Evolutionary conservation across 2,797 vertebrate genomes (phyloP).

Genomic region (Gymnocypris eckloni): DNA sequence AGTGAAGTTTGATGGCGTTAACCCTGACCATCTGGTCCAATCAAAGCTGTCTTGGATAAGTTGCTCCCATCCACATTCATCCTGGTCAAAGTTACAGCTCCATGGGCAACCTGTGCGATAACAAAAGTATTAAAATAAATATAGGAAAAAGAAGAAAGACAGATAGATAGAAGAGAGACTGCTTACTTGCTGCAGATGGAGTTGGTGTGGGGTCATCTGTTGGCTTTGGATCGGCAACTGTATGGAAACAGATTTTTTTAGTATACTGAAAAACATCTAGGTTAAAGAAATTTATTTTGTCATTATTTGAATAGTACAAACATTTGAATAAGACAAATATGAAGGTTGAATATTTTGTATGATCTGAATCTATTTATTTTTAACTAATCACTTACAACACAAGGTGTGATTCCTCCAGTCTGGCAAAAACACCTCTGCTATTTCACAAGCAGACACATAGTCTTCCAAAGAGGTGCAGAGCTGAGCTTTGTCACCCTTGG

Average conservation of each 20-base stretch:
- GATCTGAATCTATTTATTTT: not conserved
- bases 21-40: conserved; percentile 76
- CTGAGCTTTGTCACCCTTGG: conserved; percentile 70
- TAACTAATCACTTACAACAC: conserved; percentile 75
- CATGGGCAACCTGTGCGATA: conserved; percentile 72
- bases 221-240: conserved; percentile 51
- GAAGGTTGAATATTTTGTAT: not conserved
- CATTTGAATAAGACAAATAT: not conserved
- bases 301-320: not conserved
- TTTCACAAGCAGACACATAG: conserved; percentile 79
- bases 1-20: conserved; percentile 74
- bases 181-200: conserved; percentile 67
- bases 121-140: not conserved
- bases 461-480: conserved; percentile 80
- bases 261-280: not conserved
- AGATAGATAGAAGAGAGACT: not conserved
- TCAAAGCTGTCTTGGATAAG: conserved; percentile 79
- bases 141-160: not conserved
- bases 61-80: conserved; percentile 81
- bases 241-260: conserved; percentile 57
- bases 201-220: conserved; percentile 48
- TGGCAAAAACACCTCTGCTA: conserved; percentile 74
- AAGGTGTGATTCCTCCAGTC: conserved; percentile 77
- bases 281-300: not conserved
- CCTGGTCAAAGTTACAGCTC: conserved; percentile 79